phyloP scores from a whole-genome alignment of 1,140 invertebrate genomes.

The Centruroides vittatus region DNA sequence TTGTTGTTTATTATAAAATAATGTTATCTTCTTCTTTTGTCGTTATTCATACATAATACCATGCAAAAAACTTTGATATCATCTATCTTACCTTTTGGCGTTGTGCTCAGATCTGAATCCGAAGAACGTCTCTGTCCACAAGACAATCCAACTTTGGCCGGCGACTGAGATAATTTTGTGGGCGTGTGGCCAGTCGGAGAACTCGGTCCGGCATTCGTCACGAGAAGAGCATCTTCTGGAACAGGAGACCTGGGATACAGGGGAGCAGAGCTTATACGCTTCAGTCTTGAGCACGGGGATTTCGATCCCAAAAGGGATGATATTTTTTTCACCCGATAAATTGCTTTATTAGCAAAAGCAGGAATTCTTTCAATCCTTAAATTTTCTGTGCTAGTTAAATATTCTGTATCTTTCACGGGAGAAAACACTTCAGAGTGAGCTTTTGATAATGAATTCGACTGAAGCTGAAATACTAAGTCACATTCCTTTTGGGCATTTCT shows the following conservation, averaged over 20 bases:
- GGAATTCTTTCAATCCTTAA: too few relatives aligned
- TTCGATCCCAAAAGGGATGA: too few relatives aligned
- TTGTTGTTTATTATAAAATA: neutral
- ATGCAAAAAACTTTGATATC: too few relatives aligned
- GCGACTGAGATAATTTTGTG: conserved; percentile 29
- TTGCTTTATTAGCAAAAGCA: too few relatives aligned
- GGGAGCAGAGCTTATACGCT: conserved; percentile 15
- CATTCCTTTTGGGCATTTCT: neutral
- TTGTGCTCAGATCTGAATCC: conserved; percentile 82
- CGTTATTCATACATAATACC: neutral
- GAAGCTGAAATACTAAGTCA: neutral
- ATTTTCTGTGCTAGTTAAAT: too few relatives aligned
- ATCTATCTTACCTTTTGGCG: conserved; percentile 62
- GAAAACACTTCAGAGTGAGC: conserved; percentile 7
- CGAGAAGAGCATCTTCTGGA: conserved; percentile 24
- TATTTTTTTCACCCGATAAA: too few relatives aligned
- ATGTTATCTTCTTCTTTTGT: neutral
- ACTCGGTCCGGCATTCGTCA: conserved; percentile 12
- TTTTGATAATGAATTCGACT: conserved; percentile 7
- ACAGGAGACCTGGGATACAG: conserved; percentile 21
- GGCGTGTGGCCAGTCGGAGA: conserved; percentile 12
- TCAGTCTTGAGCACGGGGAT: conserved; percentile 2
- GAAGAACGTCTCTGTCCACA: conserved; percentile 63
- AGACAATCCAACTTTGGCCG: conserved; percentile 32
- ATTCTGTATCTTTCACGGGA: neutral